Conservation (phyloP, 2,888 invertebrate species). For the Amiota communis region DNA sequence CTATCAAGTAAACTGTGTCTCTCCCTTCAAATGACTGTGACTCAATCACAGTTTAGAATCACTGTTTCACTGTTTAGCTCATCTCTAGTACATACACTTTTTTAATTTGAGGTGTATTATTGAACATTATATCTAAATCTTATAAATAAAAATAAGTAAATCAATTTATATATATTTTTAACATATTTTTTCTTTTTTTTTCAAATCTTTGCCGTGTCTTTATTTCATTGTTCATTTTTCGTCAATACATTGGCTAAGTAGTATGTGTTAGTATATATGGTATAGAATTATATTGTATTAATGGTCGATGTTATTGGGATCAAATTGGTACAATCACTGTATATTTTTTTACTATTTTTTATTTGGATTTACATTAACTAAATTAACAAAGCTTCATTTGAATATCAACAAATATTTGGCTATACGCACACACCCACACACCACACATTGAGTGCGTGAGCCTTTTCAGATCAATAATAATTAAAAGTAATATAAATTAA, state of each 20-base stretch:
- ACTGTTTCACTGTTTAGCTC: too few relatives aligned
- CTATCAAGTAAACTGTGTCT: too few relatives aligned
- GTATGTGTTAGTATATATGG: neutral
- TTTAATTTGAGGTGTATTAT: too few relatives aligned
- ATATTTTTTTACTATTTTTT: neutral
- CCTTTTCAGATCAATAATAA: neutral
- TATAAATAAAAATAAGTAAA: too few relatives aligned
- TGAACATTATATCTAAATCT: too few relatives aligned
- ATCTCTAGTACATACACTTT: too few relatives aligned
- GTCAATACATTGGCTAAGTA: constrained; percentile 9
- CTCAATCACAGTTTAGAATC: too few relatives aligned
- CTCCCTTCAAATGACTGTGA: too few relatives aligned
- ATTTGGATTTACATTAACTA: constrained; percentile 9
- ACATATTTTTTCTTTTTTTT: neutral
- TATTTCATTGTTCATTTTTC: constrained; percentile 6
- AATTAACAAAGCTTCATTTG: constrained; percentile 16
- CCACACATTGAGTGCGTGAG: neutral
- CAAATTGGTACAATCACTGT: neutral
- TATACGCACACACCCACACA: neutral
- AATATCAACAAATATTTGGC: constrained; percentile 16
- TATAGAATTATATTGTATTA: too few relatives aligned
- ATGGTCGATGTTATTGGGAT: neutral
- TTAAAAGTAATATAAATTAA: neutral
- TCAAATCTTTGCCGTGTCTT: neutral
- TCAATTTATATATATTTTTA: too few relatives aligned